Conservation (phyloP, 2,113 vertebrate species). For the Podarcis cretensis region DNA sequence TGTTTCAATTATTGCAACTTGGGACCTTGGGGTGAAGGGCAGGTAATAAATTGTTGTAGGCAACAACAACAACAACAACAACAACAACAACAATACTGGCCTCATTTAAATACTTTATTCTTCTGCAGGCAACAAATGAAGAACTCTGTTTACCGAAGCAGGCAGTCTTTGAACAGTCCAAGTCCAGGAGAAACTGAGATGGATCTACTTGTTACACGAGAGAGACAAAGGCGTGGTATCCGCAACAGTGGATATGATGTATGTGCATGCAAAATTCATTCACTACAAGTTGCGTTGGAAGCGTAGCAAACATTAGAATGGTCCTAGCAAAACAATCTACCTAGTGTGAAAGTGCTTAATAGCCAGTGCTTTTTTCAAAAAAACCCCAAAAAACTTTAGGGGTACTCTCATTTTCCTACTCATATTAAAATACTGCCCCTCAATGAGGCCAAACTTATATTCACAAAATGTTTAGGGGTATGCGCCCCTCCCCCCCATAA, state of each 20-base stretch:
- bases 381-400: no score
- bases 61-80: no score
- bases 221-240: conserved; percentile 93
- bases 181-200: conserved; percentile 98
- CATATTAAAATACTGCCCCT: no score
- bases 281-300: not conserved
- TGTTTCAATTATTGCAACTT: no score
- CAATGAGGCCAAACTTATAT: no score
- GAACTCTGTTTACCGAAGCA: conserved; percentile 90
- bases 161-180: conserved; percentile 96
- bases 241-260: conserved; percentile 97
- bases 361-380: no score
- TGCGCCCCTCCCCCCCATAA: no score
- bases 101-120: conserved; percentile 1
- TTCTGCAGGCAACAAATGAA: conserved; percentile 88
- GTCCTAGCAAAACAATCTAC: not conserved
- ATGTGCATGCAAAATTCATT: conserved; percentile 59
- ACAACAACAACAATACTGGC: not conserved
- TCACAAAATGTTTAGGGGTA: no score
- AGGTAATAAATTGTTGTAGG: no score
- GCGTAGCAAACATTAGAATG: not conserved
- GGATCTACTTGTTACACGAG: conserved; percentile 97
- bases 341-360: not conserved
- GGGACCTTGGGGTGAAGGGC: no score
- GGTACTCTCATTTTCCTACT: no score